Evolutionary conservation across 2,888 invertebrate species (phyloP), one percentile per base, ranked within the genome.

Genomic region (Macaria liturata): DNA sequence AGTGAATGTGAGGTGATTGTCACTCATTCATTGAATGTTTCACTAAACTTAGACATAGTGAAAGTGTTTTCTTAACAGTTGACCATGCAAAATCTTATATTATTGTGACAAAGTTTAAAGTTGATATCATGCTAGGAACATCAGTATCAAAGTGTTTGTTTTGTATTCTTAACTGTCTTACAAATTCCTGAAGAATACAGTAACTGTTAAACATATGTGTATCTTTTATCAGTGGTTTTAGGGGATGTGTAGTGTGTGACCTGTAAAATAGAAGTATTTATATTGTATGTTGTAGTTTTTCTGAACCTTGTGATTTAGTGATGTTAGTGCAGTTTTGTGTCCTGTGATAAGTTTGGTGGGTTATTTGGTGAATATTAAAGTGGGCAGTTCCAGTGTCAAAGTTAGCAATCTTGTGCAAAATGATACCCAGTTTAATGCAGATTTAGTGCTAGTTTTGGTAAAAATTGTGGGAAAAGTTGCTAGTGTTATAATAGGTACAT

Each of bases 241-340:
- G 86, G 88, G 88, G 86, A 86, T 83, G 92, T 91, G 91, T 91
- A 86, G 90, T 92, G 92, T 84, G 91, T 89, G 88, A 81, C 44
- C 74, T 78, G 82, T 73, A 73, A 84, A 89, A 91, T 91, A 91
- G 90, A 92, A 4, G 78, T 82, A 84, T 89, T 83, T 80, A 80
- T 20, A 82, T 83, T 81, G 75, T 65, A 82, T 72, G 79, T 82
- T 88, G 88, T 91, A 78, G 88, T 91, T 91, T 91, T 90, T 87
- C 88, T 90, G 80, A 68, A 86, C 90, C 90, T 86, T 84, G 89
- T 89, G 87, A 63, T 55, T 20, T 51, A 63, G 71, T 74, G 72
- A 39, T 64, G 58, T 59, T 46, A 59, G 65, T 68, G 66, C 49
- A 57, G 55, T 64, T 64, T 51, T 60, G 67, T 65, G 63, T 55